Base-by-base conservation (phyloP, 2,113 vertebrate species). In the Sinocyclocheilus maitianheensis region DNA sequence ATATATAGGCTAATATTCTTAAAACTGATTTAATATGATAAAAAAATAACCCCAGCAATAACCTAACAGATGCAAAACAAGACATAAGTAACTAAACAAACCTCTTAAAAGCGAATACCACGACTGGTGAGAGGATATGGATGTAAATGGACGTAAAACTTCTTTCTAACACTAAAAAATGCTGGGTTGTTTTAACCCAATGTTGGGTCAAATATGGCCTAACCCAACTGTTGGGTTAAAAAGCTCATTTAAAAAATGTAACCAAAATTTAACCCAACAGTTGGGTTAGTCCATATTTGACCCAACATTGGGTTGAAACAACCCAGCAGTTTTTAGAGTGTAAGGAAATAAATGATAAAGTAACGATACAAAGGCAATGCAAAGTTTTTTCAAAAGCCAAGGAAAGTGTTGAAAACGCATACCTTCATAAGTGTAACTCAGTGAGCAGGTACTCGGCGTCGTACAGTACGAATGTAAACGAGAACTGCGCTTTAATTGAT, bases 401-500 rank as follows among this genome's bases (percentile, higher is more conserved):
- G 9, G 6, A 75, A 83, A 86, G 43, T 3, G 12, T 14, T 18
- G 1, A 26, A 48, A 63, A 53, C 34, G n/a, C 83, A 51, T 85
- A 89, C 88, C 88, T 85, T 89, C 86, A 85, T 87, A 62, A n/a
- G 83, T 74, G 67, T 34, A n/a, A 4, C 24, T 86, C 30, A 3
- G 75, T 81, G 9, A 55, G 5, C 63, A 71, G 46, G 63, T 6
- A 3, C 9, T 83, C n/a, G 62, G 22, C 40, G 63, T 53, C 30
- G 24, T 63, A 24, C 58, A 65, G 81, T 16, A n/a, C 16, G 13
- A 14, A 60, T 24, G 20, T 58, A 24, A 58, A 58, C 51, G 67
- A 13, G 14, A 55, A 67, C 6, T 53, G 81, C 81, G 46, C 63
- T 71, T 26, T 58, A 40, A 58, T 34, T 60, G 22, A 58, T 74